Evolutionary conservation across 2,888 invertebrate species (phyloP), one percentile per base, ranked within the genome.

Genomic region (Lydus trimaculatus): DNA sequence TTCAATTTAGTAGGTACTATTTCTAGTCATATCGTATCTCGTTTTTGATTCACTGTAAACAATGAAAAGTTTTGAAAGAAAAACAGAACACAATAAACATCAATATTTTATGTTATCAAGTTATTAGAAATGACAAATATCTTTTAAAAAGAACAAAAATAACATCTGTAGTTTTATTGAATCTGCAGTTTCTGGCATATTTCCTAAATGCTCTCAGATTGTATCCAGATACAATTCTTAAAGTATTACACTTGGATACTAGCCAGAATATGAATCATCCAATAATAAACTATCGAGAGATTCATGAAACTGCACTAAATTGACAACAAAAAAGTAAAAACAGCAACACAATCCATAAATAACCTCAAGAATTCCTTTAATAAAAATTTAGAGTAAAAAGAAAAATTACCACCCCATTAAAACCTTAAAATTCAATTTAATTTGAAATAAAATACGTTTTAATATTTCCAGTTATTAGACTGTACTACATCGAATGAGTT

Each of bases 231-330:
- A 60, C 43, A 61, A 65, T 56, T 43, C 25, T 52, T 28, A 64
- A 65, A 67, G 68, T 70, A 73, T 72, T 63, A 63, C 66, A 39
- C 62, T 69, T 72, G 72, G 72, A 67, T 58, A 36, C 17, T 13
- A 48, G 60, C 52, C 58, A 61, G 31, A 64, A 58, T 6, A 15
- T 31, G 23, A 56, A 63, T 52, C 20, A 15, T 33, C 7, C 7
- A 4, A 56, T 23, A 28, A 56, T 52, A 52, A 52, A 52, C 23
- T 52, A 52, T 13, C n/a, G 28, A 43, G 20, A 20, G n/a, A 17
- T 43, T n/a, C 17, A 17, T 17, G 43, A 43, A 43, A 43, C 17
- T 43, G n/a, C 11, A 17, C 11, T 6, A 43, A 43, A 43, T 43
- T 43, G 17, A n/a, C 17, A 3, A 48, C 9, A 23, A 8, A 13